These are phyloP conservation scores for Stomorhina lunata DNA, from an alignment of 2,888 invertebrate genomes.

Conservation along the genomic window DNA sequence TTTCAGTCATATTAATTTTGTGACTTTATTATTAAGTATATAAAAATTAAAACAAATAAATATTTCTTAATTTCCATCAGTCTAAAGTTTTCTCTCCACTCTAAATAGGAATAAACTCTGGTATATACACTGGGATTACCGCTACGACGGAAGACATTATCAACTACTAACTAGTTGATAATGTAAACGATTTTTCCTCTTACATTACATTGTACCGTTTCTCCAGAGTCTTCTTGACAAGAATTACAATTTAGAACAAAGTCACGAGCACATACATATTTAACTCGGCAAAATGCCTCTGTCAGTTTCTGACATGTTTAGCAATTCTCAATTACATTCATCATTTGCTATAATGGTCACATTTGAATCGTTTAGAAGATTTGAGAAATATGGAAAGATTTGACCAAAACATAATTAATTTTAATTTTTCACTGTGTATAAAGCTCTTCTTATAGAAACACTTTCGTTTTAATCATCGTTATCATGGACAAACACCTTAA, in stretches of 20 bases:
- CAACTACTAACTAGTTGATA: slow-evolving; percentile 76
- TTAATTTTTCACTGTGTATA: no score
- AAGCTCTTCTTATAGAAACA: no score
- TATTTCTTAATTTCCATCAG: background rate
- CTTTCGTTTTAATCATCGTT: no score
- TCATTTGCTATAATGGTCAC: slow-evolving; percentile 75
- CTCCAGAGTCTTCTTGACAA: slow-evolving; percentile 79
- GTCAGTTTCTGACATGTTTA: slow-evolving; percentile 69
- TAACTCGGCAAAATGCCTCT: slow-evolving; percentile 75
- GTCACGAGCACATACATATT: slow-evolving; percentile 77
- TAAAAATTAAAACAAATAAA: background rate
- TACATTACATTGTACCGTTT: slow-evolving; percentile 76
- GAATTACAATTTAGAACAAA: slow-evolving; percentile 74
- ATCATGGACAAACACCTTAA: no score
- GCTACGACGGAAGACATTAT: slow-evolving; percentile 78
- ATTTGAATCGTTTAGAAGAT: slow-evolving; percentile 75
- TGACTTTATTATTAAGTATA: background rate
- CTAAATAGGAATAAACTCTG: slow-evolving; percentile 73
- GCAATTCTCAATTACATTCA: slow-evolving; percentile 73
- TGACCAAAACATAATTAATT: no score
- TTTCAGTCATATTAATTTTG: background rate
- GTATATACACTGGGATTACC: slow-evolving; percentile 77
- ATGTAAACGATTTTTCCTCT: slow-evolving; percentile 70
- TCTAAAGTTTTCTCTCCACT: slow-evolving; percentile 70
- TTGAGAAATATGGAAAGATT: no score